Percentiles rank a stretch among this genome's conserved stretches.
Evolutionary conservation across 2,113 vertebrate genomes (phyloP).

Genomic region (Erythrocebus patas): DNA sequence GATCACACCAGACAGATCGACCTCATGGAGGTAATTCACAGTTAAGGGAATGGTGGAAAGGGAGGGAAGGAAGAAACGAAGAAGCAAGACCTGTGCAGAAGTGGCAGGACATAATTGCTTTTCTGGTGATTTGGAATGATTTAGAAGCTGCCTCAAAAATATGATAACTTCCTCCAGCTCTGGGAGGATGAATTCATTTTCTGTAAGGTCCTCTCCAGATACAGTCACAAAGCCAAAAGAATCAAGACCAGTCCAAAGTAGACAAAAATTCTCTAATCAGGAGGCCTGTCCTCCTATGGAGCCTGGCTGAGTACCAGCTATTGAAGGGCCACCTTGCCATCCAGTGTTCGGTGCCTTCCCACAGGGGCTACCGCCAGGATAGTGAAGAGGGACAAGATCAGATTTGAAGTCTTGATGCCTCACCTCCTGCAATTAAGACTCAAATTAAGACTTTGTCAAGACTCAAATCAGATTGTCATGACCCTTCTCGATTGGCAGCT

Average conservation of each 20-base stretch:
- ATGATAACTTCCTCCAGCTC: not conserved
- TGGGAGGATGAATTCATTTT: not conserved
- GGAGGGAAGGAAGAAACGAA: not conserved
- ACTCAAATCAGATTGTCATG: not conserved
- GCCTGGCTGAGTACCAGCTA: not conserved
- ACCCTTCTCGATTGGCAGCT: slow-evolving; percentile 7
- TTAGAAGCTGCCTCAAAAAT: not conserved
- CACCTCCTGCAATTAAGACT: slow-evolving; percentile 15
- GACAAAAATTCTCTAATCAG: not conserved
- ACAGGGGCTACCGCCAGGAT: not conserved
- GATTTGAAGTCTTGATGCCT: not conserved
- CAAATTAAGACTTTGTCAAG: slow-evolving; percentile 36
- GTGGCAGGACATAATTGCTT: not conserved
- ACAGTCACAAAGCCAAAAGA: not conserved
- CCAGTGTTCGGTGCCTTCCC: not conserved
- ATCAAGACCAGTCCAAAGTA: not conserved
- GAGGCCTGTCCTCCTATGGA: not conserved
- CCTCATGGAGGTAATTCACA: not conserved
- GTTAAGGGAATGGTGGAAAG: not conserved
- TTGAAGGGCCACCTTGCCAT: not conserved
- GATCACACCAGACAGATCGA: not conserved
- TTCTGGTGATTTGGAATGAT: slow-evolving; percentile 17
- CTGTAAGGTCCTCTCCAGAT: not conserved
- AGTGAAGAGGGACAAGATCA: not conserved
- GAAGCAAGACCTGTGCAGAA: not conserved